These are phyloP conservation scores for Arge pagana DNA, from an alignment of 2,888 invertebrate genomes.

Conservation along the genomic window DNA sequence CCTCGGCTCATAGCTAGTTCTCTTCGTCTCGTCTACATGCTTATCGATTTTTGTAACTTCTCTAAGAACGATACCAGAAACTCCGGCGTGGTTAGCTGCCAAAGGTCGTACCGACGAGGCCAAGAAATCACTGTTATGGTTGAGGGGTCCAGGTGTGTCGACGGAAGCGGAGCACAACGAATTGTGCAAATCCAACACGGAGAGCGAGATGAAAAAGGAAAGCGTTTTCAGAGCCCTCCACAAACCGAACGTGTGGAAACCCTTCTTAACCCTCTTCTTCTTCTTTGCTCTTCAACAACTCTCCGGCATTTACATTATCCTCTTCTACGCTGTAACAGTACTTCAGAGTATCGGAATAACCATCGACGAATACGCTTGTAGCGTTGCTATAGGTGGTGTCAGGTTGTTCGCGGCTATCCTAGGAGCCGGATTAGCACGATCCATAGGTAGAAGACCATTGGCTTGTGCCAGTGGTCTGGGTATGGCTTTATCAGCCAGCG, in stretches of 20 bases:
- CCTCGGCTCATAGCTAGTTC: no score
- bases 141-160: constrained; percentile 66
- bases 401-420: constrained; percentile 70
- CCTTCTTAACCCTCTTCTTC: constrained; percentile 67
- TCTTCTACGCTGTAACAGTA: constrained; percentile 75
- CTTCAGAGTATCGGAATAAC: constrained; percentile 70
- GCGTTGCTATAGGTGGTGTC: constrained; percentile 72
- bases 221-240: constrained; percentile 43
- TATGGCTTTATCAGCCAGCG: constrained; percentile 68
- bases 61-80: constrained; percentile 68
- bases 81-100: constrained; percentile 70
- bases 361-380: constrained; percentile 70
- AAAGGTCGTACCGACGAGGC: constrained; percentile 66
- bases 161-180: constrained; percentile 70
- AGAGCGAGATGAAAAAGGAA: constrained; percentile 32
- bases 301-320: constrained; percentile 73
- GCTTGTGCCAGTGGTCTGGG: constrained; percentile 69
- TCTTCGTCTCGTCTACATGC: no score
- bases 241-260: constrained; percentile 67
- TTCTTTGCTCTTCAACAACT: constrained; percentile 75
- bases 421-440: constrained; percentile 70
- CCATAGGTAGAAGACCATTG: constrained; percentile 66
- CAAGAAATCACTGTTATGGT: constrained; percentile 67
- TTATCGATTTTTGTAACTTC: constrained; percentile 53
- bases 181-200: constrained; percentile 59